These are phyloP conservation scores for Polyodon spathula DNA, from an alignment of 2,113 vertebrate species.

Conservation along the genomic window DNA sequence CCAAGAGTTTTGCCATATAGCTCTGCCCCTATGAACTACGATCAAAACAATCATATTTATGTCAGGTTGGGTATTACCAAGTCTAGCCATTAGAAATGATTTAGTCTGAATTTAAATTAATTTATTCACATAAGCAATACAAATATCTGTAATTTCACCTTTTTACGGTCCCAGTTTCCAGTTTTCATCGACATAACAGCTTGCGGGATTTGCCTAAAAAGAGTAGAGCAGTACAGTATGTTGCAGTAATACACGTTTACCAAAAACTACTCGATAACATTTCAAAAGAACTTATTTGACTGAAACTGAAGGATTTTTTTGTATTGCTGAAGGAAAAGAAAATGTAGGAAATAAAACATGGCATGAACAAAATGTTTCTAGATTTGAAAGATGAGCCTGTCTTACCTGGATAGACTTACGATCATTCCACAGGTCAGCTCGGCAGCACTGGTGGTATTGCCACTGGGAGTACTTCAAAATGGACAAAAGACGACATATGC, in stretches of 20 bases:
- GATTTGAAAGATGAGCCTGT: background rate
- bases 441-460: conserved; percentile 90
- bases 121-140: background rate
- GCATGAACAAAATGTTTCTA: background rate
- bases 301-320: too few species aligned
- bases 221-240: background rate
- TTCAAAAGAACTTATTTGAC: too few species aligned
- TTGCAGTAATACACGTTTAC: too few species aligned
- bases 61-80: conserved; percentile 27
- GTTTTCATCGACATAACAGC: conserved; percentile 87
- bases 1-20: conserved; percentile 81
- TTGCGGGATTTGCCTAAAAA: conserved; percentile 82
- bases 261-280: too few species aligned
- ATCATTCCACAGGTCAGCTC: conserved; percentile 91
- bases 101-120: background rate
- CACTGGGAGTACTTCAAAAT: conserved; percentile 74
- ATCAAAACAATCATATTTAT: conserved; percentile 25
- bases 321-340: too few species aligned
- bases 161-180: conserved; percentile 96
- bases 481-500: background rate
- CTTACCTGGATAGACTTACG: conserved; percentile 85
- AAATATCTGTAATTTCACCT: conserved; percentile 52
- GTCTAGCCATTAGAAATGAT: conserved; percentile 27
- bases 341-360: too few species aligned
- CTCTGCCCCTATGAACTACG: conserved; percentile 95